Evolutionary conservation across 2,113 vertebrate genomes (phyloP).

Genomic region (Calypte anna): DNA sequence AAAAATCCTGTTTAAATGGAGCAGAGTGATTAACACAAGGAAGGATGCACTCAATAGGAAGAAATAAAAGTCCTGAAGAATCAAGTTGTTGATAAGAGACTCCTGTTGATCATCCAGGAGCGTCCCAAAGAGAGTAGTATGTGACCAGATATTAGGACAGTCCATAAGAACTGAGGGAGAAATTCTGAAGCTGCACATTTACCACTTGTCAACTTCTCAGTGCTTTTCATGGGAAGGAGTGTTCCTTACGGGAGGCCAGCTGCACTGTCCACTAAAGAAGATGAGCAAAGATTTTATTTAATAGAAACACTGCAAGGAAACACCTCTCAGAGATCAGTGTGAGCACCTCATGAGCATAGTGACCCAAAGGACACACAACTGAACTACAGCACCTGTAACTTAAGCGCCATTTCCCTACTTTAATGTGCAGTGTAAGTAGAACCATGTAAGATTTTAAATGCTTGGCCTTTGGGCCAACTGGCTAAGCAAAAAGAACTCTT

Average conservation of each 20-base stretch:
- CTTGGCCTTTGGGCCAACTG: background rate
- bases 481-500: background rate
- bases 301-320: background rate
- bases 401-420: background rate
- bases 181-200: background rate
- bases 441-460: background rate
- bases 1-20: background rate
- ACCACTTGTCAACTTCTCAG: background rate
- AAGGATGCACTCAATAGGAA: background rate
- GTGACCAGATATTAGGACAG: background rate
- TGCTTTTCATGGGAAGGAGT: background rate
- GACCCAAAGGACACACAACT: background rate
- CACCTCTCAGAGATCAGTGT: background rate
- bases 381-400: background rate
- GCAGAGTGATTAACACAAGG: background rate
- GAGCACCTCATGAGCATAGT: background rate
- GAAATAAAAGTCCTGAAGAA: background rate
- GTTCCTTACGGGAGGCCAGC: background rate
- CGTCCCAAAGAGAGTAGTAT: background rate
- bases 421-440: background rate
- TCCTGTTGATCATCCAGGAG: background rate
- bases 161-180: background rate
- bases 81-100: background rate
- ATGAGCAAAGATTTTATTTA: background rate
- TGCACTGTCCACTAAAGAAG: background rate